phyloP scores from a whole-genome alignment of 2,797 vertebrate genomes.

The Pantherophis vulpinus region DNA sequence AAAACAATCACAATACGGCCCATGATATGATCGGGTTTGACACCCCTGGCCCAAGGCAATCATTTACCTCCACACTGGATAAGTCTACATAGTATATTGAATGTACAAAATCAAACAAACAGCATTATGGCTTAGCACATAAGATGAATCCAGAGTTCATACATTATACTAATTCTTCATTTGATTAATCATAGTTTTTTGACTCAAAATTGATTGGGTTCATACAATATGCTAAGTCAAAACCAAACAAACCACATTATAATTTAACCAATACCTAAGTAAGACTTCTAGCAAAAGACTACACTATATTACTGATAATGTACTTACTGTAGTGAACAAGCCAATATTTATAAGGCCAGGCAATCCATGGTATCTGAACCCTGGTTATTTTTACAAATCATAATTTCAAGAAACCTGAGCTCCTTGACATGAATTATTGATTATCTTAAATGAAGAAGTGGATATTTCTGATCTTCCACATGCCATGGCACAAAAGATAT shows the following conservation, averaged over 20 bases:
- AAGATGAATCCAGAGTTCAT: background rate
- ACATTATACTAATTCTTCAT: background rate
- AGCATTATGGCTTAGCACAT: background rate
- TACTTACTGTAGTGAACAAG: background rate
- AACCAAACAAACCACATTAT: background rate
- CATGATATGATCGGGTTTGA: too few relatives aligned
- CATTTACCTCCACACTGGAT: background rate
- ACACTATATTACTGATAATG: background rate
- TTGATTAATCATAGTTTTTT: background rate
- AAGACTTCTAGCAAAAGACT: background rate
- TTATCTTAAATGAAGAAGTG: background rate
- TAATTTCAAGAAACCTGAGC: background rate
- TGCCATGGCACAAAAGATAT: background rate
- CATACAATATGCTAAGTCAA: background rate
- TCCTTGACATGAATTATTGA: background rate
- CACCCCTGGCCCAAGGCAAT: background rate
- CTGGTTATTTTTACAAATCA: background rate
- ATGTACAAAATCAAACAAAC: background rate
- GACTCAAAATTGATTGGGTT: background rate
- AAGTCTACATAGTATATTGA: background rate
- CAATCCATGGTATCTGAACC: background rate
- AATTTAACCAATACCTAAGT: background rate
- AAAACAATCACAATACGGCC: too few relatives aligned
- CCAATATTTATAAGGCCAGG: background rate
- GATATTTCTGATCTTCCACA: background rate